Evolutionary conservation across 1,140 invertebrate species (phyloP).

Genomic region (Bombyx mandarina): DNA sequence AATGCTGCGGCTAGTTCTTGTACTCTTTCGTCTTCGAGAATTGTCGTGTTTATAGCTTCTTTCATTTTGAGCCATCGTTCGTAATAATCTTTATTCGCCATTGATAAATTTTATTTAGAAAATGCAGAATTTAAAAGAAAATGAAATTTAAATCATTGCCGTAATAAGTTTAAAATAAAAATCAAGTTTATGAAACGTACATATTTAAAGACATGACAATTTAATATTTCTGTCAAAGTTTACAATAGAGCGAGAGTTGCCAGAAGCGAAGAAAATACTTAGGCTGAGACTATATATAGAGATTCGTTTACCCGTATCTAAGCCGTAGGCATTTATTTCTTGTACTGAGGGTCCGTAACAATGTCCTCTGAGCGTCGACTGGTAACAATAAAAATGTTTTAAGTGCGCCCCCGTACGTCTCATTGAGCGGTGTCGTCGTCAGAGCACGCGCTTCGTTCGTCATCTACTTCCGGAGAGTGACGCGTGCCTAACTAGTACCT

Average conservation of each 20-base stretch:
- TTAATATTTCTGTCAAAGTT: neutral
- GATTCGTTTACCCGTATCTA: neutral
- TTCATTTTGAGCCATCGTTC: conserved; percentile 50
- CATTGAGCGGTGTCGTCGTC: conserved; percentile 52
- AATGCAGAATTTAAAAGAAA: neutral
- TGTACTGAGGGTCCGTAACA: neutral
- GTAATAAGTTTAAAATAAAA: neutral
- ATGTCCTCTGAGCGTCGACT: conserved; percentile 13
- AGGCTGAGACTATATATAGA: neutral
- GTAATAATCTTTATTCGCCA: conserved; percentile 54
- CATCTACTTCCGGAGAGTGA: conserved; percentile 42
- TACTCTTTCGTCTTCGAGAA: conserved; percentile 38
- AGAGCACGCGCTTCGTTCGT: conserved; percentile 45
- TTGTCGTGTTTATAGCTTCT: conserved; percentile 28
- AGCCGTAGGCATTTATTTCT: too few species aligned
- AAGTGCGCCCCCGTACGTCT: conserved; percentile 66
- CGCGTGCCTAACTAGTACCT: conserved; percentile 37
- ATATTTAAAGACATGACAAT: neutral
- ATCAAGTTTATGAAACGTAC: neutral
- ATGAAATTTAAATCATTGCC: neutral
- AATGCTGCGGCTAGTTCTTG: conserved; percentile 31
- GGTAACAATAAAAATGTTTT: conserved; percentile 66
- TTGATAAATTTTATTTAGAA: conserved; percentile 12
- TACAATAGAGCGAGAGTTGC: neutral
- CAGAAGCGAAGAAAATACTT: neutral